Conservation (phyloP, 1,140 invertebrate genomes). For the Leptestheria dahalacensis region DNA sequence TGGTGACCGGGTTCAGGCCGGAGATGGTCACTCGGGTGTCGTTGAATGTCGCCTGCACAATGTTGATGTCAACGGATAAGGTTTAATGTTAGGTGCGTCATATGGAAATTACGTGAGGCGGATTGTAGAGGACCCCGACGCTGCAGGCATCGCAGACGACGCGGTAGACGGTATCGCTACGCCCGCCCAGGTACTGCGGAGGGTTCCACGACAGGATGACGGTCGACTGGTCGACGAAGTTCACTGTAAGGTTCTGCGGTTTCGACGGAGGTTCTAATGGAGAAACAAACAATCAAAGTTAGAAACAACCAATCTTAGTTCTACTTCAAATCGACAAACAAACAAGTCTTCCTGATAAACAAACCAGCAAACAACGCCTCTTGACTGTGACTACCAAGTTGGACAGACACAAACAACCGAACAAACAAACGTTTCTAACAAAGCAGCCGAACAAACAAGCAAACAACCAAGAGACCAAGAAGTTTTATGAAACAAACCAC, state of each 20-base stretch:
- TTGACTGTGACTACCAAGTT: too few relatives aligned
- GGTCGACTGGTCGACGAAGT: conserved; percentile 78
- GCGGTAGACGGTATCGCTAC: conserved; percentile 66
- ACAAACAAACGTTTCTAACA: too few relatives aligned
- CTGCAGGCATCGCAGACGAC: conserved; percentile 73
- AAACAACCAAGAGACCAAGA: too few relatives aligned
- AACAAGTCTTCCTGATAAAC: too few relatives aligned
- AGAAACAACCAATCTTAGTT: too few relatives aligned
- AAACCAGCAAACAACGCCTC: too few relatives aligned
- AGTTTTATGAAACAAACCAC: too few relatives aligned
- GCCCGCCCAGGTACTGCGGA: conserved; percentile 62
- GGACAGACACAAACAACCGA: too few relatives aligned
- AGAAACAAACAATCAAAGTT: not conserved
- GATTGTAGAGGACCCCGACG: conserved; percentile 51
- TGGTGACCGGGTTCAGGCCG: conserved; percentile 76
- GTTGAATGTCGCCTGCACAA: conserved; percentile 44
- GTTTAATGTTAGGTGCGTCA: too few relatives aligned
- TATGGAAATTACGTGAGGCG: conserved; percentile 26
- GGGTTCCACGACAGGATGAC: conserved; percentile 77
- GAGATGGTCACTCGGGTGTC: conserved; percentile 80
- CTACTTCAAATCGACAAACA: too few relatives aligned
- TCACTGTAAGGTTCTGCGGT: conserved; percentile 77
- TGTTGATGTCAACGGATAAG: too few relatives aligned
- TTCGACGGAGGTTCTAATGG: conserved; percentile 68
- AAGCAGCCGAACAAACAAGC: too few relatives aligned